Evolutionary conservation across 1,140 invertebrate genomes (phyloP).

Genomic region (Calosoma granatense): DNA sequence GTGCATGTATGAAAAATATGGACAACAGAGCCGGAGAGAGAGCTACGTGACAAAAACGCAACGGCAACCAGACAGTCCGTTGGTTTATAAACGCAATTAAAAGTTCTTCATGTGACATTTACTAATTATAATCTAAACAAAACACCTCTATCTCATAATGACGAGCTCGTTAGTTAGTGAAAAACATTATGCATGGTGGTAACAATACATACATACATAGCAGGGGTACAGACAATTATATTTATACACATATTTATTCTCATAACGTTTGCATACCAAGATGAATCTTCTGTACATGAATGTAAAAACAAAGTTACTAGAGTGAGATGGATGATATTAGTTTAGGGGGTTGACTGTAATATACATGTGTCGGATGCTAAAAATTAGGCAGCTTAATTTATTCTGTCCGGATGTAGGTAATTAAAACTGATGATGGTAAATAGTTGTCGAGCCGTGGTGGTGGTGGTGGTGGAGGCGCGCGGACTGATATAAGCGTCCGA

Average conservation of each 20-base stretch:
- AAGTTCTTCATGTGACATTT: slow-evolving; percentile 1
- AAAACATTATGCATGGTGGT: no score
- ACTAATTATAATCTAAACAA: slow-evolving; percentile 5
- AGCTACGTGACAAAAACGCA: no score
- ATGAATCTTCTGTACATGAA: no score
- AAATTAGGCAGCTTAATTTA: background rate
- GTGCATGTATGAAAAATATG: no score
- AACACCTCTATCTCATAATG: slow-evolving; percentile 4
- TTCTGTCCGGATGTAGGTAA: background rate
- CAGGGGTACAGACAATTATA: no score
- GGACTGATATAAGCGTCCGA: background rate
- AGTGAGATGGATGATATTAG: no score
- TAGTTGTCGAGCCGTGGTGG: background rate
- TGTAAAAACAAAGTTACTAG: no score
- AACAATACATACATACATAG: no score
- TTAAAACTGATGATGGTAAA: slow-evolving; percentile 6
- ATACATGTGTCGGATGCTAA: background rate
- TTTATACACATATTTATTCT: no score
- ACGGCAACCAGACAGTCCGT: no score
- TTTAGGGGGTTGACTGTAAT: no score
- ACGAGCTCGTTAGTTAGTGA: background rate
- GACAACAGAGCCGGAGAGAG: no score
- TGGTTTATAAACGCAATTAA: slow-evolving; percentile 11
- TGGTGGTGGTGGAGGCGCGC: background rate
- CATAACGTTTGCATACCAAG: background rate